Evolutionary conservation across 2,888 invertebrate species (phyloP).

Genomic region (Microctonus aethiopoides): DNA sequence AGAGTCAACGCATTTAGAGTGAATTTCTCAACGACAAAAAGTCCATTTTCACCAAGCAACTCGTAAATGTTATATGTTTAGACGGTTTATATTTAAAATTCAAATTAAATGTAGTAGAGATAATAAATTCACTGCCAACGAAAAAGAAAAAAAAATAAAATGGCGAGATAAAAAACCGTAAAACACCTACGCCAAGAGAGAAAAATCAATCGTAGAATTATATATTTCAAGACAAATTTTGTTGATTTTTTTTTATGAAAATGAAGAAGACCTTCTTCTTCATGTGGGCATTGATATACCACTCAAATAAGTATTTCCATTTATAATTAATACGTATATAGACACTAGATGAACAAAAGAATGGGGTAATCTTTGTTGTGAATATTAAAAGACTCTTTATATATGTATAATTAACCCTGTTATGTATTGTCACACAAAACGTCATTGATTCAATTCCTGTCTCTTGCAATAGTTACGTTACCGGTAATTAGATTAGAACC

Average conservation of each 20-base stretch:
- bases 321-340: not conserved
- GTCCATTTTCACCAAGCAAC: not conserved
- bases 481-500: conserved; percentile 23
- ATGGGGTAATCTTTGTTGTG: not conserved
- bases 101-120: conserved; percentile 25
- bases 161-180: not conserved
- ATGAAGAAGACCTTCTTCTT: not conserved
- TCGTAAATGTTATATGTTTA: not conserved
- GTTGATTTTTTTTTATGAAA: not conserved
- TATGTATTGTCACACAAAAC: not conserved
- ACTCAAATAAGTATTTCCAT: not conserved
- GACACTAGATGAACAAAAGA: not conserved
- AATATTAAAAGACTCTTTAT: not conserved
- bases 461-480: conserved; percentile 3
- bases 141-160: conserved; percentile 1
- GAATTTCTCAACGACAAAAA: not conserved
- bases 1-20: not conserved
- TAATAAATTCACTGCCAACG: conserved; percentile 16
- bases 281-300: not conserved
- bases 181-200: not conserved
- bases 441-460: conserved; percentile 4
- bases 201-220: not conserved
- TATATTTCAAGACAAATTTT: not conserved
- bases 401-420: not conserved
- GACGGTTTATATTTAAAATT: conserved; percentile 31